A percentile compares a stretch with the other conserved stretches of the same genome.
phyloP scores from a whole-genome alignment of 2,797 vertebrate genomes.

The Spinibarbus caldwelli region DNA sequence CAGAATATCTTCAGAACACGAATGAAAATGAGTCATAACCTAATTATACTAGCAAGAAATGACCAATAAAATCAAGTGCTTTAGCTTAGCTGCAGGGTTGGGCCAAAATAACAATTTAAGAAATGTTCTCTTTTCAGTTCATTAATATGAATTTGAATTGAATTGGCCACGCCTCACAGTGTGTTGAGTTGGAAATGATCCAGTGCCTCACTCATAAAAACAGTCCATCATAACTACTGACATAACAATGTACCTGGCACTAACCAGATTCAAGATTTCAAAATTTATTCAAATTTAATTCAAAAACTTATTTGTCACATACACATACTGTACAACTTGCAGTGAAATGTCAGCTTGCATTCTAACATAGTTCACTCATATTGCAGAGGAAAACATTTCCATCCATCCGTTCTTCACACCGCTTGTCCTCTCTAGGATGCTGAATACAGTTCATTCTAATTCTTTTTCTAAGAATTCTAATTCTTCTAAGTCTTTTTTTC shows the following conservation, averaged over 20 bases:
- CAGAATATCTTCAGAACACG: neutral
- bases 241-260: neutral
- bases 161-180: neutral
- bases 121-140: neutral
- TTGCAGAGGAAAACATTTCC: neutral
- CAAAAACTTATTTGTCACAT: neutral
- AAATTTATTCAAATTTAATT: neutral
- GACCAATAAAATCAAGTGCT: neutral
- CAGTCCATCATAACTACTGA: neutral
- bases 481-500: constrained; percentile 8
- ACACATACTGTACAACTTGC: neutral
- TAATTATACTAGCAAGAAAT: neutral
- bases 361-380: neutral
- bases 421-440: neutral
- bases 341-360: neutral
- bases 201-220: neutral
- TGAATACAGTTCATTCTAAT: neutral
- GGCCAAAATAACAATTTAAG: neutral
- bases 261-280: neutral
- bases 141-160: neutral
- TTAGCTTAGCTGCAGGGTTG: constrained; percentile 1
- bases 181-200: neutral
- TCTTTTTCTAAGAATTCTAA: too few relatives aligned
- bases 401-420: neutral
- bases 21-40: neutral